Evolutionary conservation across 1,140 invertebrate species (phyloP).

Genomic region (Drosophila ironensis): DNA sequence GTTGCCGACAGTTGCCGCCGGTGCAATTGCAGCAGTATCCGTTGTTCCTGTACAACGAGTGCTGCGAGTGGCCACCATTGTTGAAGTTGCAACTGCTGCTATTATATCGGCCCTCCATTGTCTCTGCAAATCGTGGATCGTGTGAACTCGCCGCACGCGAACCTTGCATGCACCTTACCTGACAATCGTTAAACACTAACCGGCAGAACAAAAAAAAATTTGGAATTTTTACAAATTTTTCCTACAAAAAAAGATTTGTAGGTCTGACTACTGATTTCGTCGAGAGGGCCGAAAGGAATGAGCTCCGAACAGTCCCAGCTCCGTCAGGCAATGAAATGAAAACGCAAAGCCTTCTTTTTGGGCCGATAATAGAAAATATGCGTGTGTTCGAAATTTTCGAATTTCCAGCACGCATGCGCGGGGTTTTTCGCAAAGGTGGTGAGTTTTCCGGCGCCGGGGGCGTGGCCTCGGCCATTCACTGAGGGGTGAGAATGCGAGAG

Average conservation of each 20-base stretch:
- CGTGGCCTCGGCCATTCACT: slow-evolving; percentile 42
- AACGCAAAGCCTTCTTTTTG: slow-evolving; percentile 33
- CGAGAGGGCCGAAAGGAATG: slow-evolving; percentile 32
- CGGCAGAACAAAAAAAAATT: slow-evolving; percentile 15
- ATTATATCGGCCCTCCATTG: slow-evolving; percentile 34
- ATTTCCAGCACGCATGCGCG: slow-evolving; percentile 41
- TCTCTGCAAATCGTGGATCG: too few relatives aligned
- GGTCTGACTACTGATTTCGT: slow-evolving; percentile 23
- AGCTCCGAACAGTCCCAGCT: not conserved
- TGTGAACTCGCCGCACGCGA: too few relatives aligned
- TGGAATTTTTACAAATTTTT: slow-evolving; percentile 11
- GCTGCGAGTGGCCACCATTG: not conserved
- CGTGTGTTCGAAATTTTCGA: too few relatives aligned
- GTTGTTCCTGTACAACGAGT: not conserved
- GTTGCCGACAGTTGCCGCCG: slow-evolving; percentile 24
- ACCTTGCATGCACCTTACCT: not conserved
- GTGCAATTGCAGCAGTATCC: slow-evolving; percentile 17
- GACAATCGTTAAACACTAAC: not conserved
- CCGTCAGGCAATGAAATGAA: not conserved
- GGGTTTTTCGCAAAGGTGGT: slow-evolving; percentile 46
- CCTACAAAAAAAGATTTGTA: slow-evolving; percentile 3
- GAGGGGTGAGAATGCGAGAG: not conserved
- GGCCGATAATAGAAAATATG: slow-evolving; percentile 2
- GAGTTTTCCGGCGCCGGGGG: slow-evolving; percentile 51
- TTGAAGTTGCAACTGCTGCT: not conserved